Base-by-base conservation (phyloP, 1,140 invertebrate genomes). In the Drosophila ogumai region DNA sequence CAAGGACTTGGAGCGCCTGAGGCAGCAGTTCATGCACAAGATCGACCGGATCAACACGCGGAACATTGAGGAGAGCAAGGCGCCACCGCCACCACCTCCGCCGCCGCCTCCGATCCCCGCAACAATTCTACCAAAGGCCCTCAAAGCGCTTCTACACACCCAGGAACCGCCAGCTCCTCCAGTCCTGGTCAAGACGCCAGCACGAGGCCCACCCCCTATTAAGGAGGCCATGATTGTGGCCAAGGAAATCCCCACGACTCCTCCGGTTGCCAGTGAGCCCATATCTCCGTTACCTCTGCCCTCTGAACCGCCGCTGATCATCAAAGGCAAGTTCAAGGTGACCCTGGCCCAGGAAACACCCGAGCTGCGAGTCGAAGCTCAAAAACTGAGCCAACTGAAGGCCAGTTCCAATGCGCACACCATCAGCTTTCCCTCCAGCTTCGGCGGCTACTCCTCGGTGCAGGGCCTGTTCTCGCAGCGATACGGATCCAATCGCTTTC, bases 381-480 rank as follows among this genome's bases (percentile, higher is more conserved):
- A 93, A 79, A 72, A 88, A 43, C 38, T 93, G 64, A 69, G 85
- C 72, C 13, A 93, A 25, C 47, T 92, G 61, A 61, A 90, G 78
- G 68, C 93, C 17, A 81, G 76, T 52, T 91, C 93, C 54, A 95
- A 94, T 87, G 93, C 94, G 3, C 94, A 95, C 63, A 95, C 95
- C 9, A 95, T 95, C 17, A 94, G 95, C 81, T 95, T 95, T 76
- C 94, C 93, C 46, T 92, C 94, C 49, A 94, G 93, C 22, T 94
- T 94, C 56, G 94, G 94, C 1, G 93, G 94, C 22, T 93, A 93
- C 63, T 93, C 94, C 65, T 94, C 94, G 6, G 93, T 88, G 81
- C 95, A 79, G 92, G 94, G 79, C 74, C 91, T 74, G 90, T 92
- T 92, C 72, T 92, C 91, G 12, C 91, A 92, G 31, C 87, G 91